A percentile compares a stretch with the other conserved stretches of the same genome.
These are phyloP conservation scores for Wiebesia pumilae DNA, from an alignment of 1,140 invertebrate genomes.

Conservation along the genomic window DNA sequence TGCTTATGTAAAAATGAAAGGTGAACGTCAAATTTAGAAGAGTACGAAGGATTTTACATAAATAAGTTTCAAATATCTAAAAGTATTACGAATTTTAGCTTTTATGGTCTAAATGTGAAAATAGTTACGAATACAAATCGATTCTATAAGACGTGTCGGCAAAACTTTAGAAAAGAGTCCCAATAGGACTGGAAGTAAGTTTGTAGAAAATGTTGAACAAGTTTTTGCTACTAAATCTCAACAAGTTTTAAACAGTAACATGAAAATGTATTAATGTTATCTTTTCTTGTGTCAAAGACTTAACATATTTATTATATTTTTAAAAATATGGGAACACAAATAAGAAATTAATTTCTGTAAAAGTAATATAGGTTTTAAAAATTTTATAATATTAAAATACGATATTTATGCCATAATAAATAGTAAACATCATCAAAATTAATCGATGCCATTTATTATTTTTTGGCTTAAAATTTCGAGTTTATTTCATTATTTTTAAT, in stretches of 20 bases:
- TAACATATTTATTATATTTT: neutral
- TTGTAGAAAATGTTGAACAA: neutral
- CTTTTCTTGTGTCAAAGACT: neutral
- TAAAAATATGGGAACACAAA: neutral
- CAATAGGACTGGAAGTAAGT: slow-evolving; percentile 24
- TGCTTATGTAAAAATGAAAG: neutral
- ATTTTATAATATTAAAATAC: too few relatives aligned
- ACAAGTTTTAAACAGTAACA: slow-evolving; percentile 37
- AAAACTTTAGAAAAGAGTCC: slow-evolving; percentile 21
- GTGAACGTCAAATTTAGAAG: neutral
- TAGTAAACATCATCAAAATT: too few relatives aligned
- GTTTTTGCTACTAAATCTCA: neutral
- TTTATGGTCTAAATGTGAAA: slow-evolving; percentile 19
- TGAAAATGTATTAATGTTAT: slow-evolving; percentile 10
- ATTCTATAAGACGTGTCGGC: slow-evolving; percentile 3
- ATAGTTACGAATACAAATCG: slow-evolving; percentile 27
- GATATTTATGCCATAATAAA: too few relatives aligned
- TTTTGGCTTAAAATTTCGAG: too few relatives aligned
- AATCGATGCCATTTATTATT: too few relatives aligned
- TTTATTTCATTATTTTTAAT: too few relatives aligned
- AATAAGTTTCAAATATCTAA: slow-evolving; percentile 16
- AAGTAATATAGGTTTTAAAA: too few relatives aligned
- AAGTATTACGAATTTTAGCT: neutral
- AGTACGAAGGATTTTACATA: slow-evolving; percentile 24
- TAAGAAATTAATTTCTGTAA: neutral